Percentiles rank a stretch among this genome's conserved stretches.
phyloP scores from a whole-genome alignment of 2,113 vertebrate species.

The Rattus norvegicus region GRCr8 NC_086027.1:65166001-65166500 shows the following conservation, averaged over 20 bases:
- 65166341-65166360: constrained; percentile 65
- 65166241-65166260: constrained; percentile 71
- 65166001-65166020: not conserved
- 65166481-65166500: constrained; percentile 27
- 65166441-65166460: constrained; percentile 41
- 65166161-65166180: constrained; percentile 56
- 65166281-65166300: constrained; percentile 59
- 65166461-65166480: not conserved
- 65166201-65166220: constrained; percentile 69
- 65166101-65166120: constrained; percentile 38
- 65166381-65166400: constrained; percentile 62
- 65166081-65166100: constrained; percentile 32
- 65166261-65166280: constrained; percentile 62
- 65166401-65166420: constrained; percentile 16
- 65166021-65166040: constrained; percentile 16
- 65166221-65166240: constrained; percentile 71
- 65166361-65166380: constrained; percentile 64
- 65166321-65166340: constrained; percentile 55
- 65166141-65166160: constrained; percentile 69
- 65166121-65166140: constrained; percentile 63
- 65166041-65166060: not conserved
- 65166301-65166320: constrained; percentile 28
- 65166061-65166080: constrained; percentile 4
- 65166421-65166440: constrained; percentile 57
- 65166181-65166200: constrained; percentile 63